Base-by-base conservation (phyloP, 2,888 invertebrate genomes). In the Apodemia mormo region DNA sequence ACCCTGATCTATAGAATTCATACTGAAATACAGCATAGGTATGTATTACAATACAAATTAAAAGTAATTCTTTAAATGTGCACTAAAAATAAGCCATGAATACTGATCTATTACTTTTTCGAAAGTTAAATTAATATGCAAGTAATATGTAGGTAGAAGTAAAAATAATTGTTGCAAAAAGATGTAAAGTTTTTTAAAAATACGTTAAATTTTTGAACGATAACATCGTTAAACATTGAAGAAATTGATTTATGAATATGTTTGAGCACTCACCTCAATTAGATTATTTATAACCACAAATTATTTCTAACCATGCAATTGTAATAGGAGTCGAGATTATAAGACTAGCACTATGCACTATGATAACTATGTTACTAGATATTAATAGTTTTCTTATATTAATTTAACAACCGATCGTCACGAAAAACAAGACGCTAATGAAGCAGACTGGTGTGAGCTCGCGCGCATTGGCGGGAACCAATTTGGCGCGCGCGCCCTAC, bases 371-470 rank as follows among this genome's bases (percentile, higher is more conserved):
- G 29, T 3, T 8, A 56, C 22, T 56, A 40, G 40, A 40, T 40
- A 1, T 7, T 40, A 40, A 40, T 8, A 40, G 40, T 40, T 7
- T 33, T 33, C 33, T 33, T 40, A 40, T 7, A 40, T 40, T 7
- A 8, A 40, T 40, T 29, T 29, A n/a, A 22, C 6, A 8, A 56
- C 56, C 56, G 56, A 56, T 56, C 56, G 56, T 29, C 56, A 56
- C 29, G 56, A 22, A 56, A 56, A 56, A 56, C 22, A 56, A 56
- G 56, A 56, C 56, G 56, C 56, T 56, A 56, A 56, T 22, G 56
- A 56, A 56, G 56, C 56, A 56, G 56, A 9, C 40, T 12, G 12
- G 12, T 45, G 45, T 14, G 4, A 45, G 45, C 2, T 12, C 12
- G 45, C 45, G 45, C 45, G 45, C 22, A 22, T 22, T 22, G 22